Evolutionary conservation across 2,797 vertebrate species (phyloP).

Genomic region (Lutra lutra): DNA sequence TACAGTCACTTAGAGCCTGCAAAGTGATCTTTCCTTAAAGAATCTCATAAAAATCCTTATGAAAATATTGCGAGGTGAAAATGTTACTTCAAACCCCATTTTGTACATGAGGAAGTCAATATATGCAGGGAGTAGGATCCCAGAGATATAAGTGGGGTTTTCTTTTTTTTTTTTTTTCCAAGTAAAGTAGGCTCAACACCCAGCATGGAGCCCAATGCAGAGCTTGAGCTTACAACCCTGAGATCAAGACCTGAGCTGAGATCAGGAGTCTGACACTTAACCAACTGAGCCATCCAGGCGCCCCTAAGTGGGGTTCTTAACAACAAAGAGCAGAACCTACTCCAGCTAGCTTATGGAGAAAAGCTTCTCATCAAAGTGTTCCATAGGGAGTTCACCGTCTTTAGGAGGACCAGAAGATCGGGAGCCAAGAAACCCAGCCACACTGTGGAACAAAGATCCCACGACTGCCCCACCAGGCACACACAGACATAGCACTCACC

Average conservation of each 20-base stretch:
- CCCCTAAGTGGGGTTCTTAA: not conserved
- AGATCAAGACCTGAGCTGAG: not conserved
- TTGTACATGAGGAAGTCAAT: too few relatives aligned
- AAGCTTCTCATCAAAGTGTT: not conserved
- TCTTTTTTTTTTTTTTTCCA: not conserved
- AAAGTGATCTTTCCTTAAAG: not conserved
- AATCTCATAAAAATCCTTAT: not conserved
- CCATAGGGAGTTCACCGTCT: not conserved
- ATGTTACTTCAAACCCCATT: not conserved
- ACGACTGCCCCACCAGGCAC: not conserved
- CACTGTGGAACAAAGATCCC: fast-evolving
- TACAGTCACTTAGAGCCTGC: not conserved
- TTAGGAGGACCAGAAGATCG: too few relatives aligned
- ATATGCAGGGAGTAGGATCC: not conserved
- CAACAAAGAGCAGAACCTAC: not conserved
- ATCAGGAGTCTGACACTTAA: not conserved
- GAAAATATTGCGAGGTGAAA: not conserved
- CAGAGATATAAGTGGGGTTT: not conserved
- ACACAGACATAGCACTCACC: not conserved
- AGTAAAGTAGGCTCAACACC: not conserved
- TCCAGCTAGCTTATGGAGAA: not conserved
- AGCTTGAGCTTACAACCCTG: not conserved
- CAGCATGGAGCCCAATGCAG: not conserved
- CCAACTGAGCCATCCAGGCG: not conserved
- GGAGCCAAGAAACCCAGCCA: not conserved